phyloP scores from a whole-genome alignment of 2,888 invertebrate species.

The Oconnorella tubifera region DNA sequence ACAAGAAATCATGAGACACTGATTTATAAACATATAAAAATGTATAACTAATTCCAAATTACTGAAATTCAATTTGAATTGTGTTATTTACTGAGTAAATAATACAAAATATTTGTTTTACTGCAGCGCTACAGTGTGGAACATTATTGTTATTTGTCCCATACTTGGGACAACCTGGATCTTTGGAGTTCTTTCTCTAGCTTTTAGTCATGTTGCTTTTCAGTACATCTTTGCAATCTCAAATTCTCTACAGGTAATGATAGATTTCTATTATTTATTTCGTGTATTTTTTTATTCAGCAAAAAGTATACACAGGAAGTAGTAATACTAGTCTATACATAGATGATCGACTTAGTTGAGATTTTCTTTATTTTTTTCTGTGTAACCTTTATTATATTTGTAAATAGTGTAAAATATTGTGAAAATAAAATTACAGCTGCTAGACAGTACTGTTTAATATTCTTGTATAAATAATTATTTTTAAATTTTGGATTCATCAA shows the following conservation, averaged over 20 bases:
- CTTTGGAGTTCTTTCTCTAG: slow-evolving; percentile 32
- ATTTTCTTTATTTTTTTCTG: not conserved
- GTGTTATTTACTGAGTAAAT: no score
- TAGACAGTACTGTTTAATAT: no score
- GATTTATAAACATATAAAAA: no score
- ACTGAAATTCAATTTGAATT: no score
- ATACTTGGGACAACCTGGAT: slow-evolving; percentile 35
- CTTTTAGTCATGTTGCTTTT: slow-evolving; percentile 24
- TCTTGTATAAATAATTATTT: no score
- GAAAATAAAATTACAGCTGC: not conserved
- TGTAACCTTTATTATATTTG: not conserved
- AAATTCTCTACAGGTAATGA: slow-evolving; percentile 32
- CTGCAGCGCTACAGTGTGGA: slow-evolving; percentile 30
- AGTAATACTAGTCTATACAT: no score
- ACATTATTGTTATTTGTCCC: slow-evolving; percentile 33
- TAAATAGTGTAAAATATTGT: not conserved
- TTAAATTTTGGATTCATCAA: no score
- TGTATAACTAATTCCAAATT: no score
- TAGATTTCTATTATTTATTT: not conserved
- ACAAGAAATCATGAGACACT: no score
- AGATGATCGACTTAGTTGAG: no score
- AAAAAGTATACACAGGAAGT: no score
- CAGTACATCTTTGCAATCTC: slow-evolving; percentile 34
- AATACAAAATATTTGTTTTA: not conserved
- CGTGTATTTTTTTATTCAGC: no score